Evolutionary conservation across 2,113 vertebrate species (phyloP), one percentile per base, ranked within the genome.

Genomic region (Oncorhynchus clarkii): DNA sequence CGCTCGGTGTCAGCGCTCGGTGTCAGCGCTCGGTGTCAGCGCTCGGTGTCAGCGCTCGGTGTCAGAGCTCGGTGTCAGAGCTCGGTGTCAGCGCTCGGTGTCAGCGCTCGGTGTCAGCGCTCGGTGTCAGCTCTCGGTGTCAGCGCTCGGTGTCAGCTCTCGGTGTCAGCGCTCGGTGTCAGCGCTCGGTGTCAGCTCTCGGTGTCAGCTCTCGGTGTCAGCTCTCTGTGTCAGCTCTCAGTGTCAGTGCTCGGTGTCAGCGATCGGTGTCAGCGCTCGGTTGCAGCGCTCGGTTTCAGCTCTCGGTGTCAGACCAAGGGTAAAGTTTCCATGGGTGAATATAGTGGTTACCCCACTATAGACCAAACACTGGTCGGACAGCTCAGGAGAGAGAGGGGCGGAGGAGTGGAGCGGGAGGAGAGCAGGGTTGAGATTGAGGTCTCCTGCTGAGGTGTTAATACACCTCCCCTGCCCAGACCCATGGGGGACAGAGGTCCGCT

Each of bases 371-470:
- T 26, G 71, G 66, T 59, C 67, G 70, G 76, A 67, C 79, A 78
- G 20, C 76, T 81, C 72, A 71, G 78, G 71, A 77, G 80, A 73
- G 79, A 66, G 24, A 73, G 79, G 67, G 24, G 0, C 68, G 75
- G 26, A 71, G 79, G 77, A 74, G 3, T 45, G 76, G 80, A 77
- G 68, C 70, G 59, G 67, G 67, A 69, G 69, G 34, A 29, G 45
- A 72, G 74, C 79, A 84, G 72, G 75, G 84, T 89, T 82, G 82
- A 84, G 88, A 89, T 82, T 87, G 88, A 79, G 80, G 84, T 84
- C 82, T 70, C 91, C 91, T 83, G 79, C 91, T 1, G 91, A 92
- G 90, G 87, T 90, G 89, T 90, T 93, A 93, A 92, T 93, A 90
- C 90, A 89, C 89, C 90, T 84, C 80, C 71, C 84, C 80, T 75